Evolutionary conservation across 1,140 invertebrate species (phyloP), one percentile per base, ranked within the genome.

Genomic region (Megalonaias nervosa): DNA sequence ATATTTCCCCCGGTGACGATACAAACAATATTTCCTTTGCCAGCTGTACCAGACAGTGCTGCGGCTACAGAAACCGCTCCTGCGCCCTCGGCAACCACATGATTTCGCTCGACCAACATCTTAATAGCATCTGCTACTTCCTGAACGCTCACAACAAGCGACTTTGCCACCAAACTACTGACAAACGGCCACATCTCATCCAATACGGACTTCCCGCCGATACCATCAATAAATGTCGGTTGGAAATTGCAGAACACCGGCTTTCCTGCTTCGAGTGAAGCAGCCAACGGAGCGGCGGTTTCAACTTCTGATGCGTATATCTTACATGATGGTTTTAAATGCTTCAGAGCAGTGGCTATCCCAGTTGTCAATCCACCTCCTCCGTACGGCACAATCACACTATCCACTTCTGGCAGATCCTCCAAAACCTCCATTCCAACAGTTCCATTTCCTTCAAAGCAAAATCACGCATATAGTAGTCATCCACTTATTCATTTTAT

Each of bases 1-100:
- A 89, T 88, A 71, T 89, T 89, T 11, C 86, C 86, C 31, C 88
- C 88, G 9, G 88, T 87, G 58, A 89, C 80, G 26, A 89, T 80
- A 78, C 88, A 89, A 13, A 87, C 88, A 23, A 88, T 84, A 15
- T 88, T 88, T 4, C 85, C 85, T 9, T 81, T 56, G 14, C 82
- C 81, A 17, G 81, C 82, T 57, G 81, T 67, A 66, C 81, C 86
- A 31, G 75, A 66, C 65, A 89, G 21, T 15, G 87, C 88, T 17
- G 88, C 87, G 31, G 88, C 86, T 17, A 89, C 80, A 26, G 88
- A 73, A 38, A 86, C 81, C 23, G 87, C 88, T 16, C 87, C 87
- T 11, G 87, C 88, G 6, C 88, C 88, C 72, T 89, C 88, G 26
- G 87, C 85, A 16, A 87, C 76, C 21, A 89, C 80, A 67, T 84